Conservation (phyloP, 53 echinoderm and acorn worm genomes). For the Temnopleurus reevesii region DNA sequence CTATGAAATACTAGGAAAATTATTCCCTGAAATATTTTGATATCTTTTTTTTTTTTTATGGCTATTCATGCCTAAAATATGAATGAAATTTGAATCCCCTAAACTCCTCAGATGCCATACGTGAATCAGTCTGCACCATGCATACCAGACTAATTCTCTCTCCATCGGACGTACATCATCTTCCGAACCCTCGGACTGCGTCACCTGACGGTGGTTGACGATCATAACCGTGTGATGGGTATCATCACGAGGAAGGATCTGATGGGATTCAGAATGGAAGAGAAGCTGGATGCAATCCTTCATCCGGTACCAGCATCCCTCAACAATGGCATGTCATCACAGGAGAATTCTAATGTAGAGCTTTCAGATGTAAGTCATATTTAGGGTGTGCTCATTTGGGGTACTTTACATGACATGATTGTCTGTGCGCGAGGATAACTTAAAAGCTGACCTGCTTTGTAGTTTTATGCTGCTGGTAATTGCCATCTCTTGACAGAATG, state of each 20-base stretch:
- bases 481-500: no score
- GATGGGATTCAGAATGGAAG: constrained; percentile 94
- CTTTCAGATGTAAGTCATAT: constrained; percentile 47
- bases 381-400: no score
- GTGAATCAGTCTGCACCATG: constrained; percentile 91
- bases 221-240: constrained; percentile 82
- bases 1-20: no score
- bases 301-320: background rate
- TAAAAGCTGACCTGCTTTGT: no score
- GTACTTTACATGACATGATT: background rate
- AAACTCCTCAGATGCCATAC: constrained; percentile 74
- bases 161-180: constrained; percentile 97
- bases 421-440: background rate
- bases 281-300: constrained; percentile 73
- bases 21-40: no score
- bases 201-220: constrained; percentile 91
- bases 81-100: no score
- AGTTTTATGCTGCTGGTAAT: no score
- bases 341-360: constrained; percentile 39
- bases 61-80: no score
- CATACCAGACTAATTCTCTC: constrained; percentile 88
- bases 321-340: background rate
- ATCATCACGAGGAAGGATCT: constrained; percentile 95
- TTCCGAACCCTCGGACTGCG: constrained; percentile 94
- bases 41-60: no score